Evolutionary conservation across 2,113 vertebrate genomes (phyloP).

Genomic region (Ameiurus melas): DNA sequence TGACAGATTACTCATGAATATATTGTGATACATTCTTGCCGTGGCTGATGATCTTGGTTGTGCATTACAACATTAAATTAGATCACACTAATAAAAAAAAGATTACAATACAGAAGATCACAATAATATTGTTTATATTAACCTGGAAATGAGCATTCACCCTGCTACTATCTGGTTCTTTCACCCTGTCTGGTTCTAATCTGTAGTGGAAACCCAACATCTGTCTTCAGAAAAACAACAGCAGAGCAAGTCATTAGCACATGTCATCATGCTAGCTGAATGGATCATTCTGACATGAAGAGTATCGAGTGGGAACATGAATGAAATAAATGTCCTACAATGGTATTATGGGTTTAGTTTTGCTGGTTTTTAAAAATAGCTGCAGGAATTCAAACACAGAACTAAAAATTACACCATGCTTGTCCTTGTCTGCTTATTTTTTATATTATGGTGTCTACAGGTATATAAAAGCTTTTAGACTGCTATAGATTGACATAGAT

Average conservation of each 20-base stretch:
- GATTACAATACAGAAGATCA: background rate
- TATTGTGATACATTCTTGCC: background rate
- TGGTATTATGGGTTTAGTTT: background rate
- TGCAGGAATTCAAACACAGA: background rate
- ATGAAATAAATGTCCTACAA: background rate
- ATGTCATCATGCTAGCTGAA: background rate
- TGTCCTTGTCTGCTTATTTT: background rate
- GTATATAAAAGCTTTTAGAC: background rate
- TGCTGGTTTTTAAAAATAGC: background rate
- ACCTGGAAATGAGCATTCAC: background rate
- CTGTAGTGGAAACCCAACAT: background rate
- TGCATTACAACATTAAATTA: conserved; percentile 8
- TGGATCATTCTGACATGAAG: background rate
- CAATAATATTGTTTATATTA: background rate
- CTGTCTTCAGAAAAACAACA: background rate
- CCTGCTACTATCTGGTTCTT: background rate
- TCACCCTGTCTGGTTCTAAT: conserved; percentile 2
- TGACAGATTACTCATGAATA: background rate
- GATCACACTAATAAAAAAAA: background rate
- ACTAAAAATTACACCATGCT: background rate
- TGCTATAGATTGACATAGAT: conserved; percentile 12
- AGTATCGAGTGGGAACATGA: background rate
- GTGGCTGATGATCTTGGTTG: background rate
- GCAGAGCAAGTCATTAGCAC: background rate
- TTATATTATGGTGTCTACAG: background rate